Evolutionary conservation across 2,797 vertebrate genomes (phyloP).

Genomic region (Melanotaenia trifasciata): DNA sequence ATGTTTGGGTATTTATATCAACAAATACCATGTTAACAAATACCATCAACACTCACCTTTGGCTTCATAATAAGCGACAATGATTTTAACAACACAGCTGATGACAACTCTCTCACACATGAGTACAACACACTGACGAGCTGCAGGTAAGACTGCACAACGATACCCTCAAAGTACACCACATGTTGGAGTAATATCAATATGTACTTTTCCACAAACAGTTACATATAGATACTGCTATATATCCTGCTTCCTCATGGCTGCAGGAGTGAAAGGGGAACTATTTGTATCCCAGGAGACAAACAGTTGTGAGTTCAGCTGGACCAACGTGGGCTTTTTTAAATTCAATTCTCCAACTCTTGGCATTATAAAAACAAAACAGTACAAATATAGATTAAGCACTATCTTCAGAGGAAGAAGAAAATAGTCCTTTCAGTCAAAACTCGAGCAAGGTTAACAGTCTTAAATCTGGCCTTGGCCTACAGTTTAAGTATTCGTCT

Average conservation of each 20-base stretch:
- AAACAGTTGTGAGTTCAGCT: conserved; percentile 60
- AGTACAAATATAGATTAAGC: conserved; percentile 80
- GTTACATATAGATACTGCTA: conserved; percentile 65
- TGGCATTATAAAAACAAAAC: conserved; percentile 71
- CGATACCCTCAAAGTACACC: conserved; percentile 70
- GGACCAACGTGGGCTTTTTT: conserved; percentile 42
- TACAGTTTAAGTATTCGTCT: conserved; percentile 57
- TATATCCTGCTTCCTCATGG: conserved; percentile 50
- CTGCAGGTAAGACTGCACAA: conserved; percentile 68
- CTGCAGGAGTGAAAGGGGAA: conserved; percentile 56
- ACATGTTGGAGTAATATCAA: conserved; percentile 66
- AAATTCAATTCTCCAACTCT: conserved; percentile 46
- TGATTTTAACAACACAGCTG: conserved; percentile 56
- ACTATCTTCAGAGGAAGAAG: conserved; percentile 68
- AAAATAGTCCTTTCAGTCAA: conserved; percentile 78
- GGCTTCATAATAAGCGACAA: conserved; percentile 70
- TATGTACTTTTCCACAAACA: conserved; percentile 66
- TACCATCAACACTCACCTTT: conserved; percentile 66
- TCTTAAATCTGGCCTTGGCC: conserved; percentile 76
- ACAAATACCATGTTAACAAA: conserved; percentile 65
- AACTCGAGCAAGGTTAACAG: conserved; percentile 79
- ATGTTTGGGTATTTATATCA: conserved; percentile 51
- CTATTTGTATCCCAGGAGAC: conserved; percentile 30
- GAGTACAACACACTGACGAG: conserved; percentile 71
- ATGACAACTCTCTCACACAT: conserved; percentile 69